These are phyloP conservation scores for Stenurella melanura DNA, from an alignment of 2,888 invertebrate species.

Conservation along the genomic window DNA sequence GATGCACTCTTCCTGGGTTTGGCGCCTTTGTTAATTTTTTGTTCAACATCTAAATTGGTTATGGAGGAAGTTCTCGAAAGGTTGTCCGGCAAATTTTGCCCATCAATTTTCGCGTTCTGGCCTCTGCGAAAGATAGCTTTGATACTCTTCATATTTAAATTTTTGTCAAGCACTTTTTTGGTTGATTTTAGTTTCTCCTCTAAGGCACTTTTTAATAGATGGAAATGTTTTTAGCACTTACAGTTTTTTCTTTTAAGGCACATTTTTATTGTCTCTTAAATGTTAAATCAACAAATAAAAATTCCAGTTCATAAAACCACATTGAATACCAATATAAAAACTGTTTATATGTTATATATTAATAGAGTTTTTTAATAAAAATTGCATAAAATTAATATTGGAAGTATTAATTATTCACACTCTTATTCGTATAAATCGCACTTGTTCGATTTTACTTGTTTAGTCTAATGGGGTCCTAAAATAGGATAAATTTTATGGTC, in stretches of 20 bases:
- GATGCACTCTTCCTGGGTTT: conserved; percentile 73
- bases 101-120: conserved; percentile 76
- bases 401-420: not conserved
- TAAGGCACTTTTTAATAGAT: conserved; percentile 22
- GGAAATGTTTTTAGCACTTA: conserved; percentile 10
- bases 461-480: conserved; percentile 16
- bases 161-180: conserved; percentile 15
- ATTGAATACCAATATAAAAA: conserved; percentile 2
- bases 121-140: conserved; percentile 95
- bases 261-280: conserved; percentile 25
- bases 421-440: conserved; percentile 1
- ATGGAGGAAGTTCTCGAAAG: conserved; percentile 80
- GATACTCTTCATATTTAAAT: conserved; percentile 88
- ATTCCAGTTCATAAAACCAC: conserved; percentile 15
- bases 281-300: conserved; percentile 20
- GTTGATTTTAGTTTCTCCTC: conserved; percentile 7
- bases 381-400: not conserved
- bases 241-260: conserved; percentile 10
- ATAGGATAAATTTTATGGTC: not conserved
- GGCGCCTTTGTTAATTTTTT: conserved; percentile 75
- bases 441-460: not conserved
- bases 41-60: conserved; percentile 80
- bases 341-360: conserved; percentile 8
- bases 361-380: not conserved
- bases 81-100: conserved; percentile 65